Base-by-base conservation (phyloP, 2,888 invertebrate genomes). In the Cerastis rubricosa region DNA sequence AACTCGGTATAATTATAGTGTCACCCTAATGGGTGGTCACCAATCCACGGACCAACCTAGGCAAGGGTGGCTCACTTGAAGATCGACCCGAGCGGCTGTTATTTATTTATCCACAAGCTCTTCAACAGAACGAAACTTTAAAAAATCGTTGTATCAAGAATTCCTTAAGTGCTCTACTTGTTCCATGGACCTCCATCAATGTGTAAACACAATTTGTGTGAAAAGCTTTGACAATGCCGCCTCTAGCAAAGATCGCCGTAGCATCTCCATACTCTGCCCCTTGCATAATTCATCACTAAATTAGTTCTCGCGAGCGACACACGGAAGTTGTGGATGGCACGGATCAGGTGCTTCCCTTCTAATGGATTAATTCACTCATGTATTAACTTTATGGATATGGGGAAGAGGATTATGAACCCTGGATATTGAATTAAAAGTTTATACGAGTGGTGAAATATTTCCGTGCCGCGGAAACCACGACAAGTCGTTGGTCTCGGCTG, bases 291-390 rank as follows among this genome's bases (percentile, higher is more conserved):
- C 74, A 84, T 72, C 69, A 74, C 64, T 68, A 73, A 73, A 78
- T 85, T 73, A 83, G 54, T 71, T 74, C 71, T 70, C 47, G 43
- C 22, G n/a, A 51, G 74, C 72, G 63, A 64, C 71, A 64, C 29
- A 69, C 70, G 68, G 69, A 80, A 84, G 71, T 72, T 80, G 47
- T 47, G 73, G 73, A 74, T 57, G 59, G 45, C 71, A 67, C 54
- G 74, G 69, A 82, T 72, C 83, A 84, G 82, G 77, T 85, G 83
- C 65, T 71, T 29, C 64, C 83, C 59, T 61, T 64, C 71, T 84
- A 84, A 84, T 84, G 83, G 85, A 84, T 85, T 81, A 82, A 84
- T 74, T 81, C 66, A 85, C 83, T 83, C 75, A 73, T 64, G 70
- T 63, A 76, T 76, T 80, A 84, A 73, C 70, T 85, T 85, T 57